Base-by-base conservation (phyloP, 2,797 vertebrate genomes). In the Heterohyrax brucei region DNA sequence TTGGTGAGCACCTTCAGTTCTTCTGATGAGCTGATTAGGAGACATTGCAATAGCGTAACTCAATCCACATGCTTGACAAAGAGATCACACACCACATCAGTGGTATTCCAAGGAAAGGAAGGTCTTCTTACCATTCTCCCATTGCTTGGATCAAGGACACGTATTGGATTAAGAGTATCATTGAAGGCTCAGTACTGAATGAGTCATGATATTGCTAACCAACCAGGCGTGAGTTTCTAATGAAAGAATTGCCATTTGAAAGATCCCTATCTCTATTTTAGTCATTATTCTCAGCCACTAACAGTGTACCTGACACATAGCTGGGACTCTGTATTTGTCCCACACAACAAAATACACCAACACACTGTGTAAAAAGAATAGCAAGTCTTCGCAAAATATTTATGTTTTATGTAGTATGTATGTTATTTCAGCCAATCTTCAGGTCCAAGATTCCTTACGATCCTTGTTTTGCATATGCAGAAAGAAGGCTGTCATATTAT, bases 1-100 rank as follows among this genome's bases (percentile, higher is more conserved):
- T 18, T 72, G 66, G 5, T 53, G 8, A 30, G 9, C 1, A 5
- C 46, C 39, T n/a, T 39, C 9, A 1, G 21, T 14, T 0, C 2
- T 44, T 48, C 79, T 44, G 28, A 68, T 24, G 46, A 18, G 2
- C 66, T 13, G 9, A 21, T 28, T 80, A 30, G n/a, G 5, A 72
- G 72, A 26, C 26, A 62, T 6, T 7, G 1, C 7, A 0, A 4
- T 4, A 24, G 24, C 26, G 10, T 75, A 68, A 30, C 14, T 30
- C 84, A 66, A 19, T 10, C 16, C 22, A 16, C 8, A 1, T 1
- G 0, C 5, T 62, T 48, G 62, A 85, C 19, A 59, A 59, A 50
- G 16, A 83, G 80, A 39, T 73, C 50, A 81, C 50, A 72, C 16
- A 66, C 10, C 19, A 24, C 19, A 44, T 72, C 30, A 5, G 30